Evolutionary conservation across 2,888 invertebrate species (phyloP), one percentile per base, ranked within the genome.

Genomic region (Heliconius ismenius): DNA sequence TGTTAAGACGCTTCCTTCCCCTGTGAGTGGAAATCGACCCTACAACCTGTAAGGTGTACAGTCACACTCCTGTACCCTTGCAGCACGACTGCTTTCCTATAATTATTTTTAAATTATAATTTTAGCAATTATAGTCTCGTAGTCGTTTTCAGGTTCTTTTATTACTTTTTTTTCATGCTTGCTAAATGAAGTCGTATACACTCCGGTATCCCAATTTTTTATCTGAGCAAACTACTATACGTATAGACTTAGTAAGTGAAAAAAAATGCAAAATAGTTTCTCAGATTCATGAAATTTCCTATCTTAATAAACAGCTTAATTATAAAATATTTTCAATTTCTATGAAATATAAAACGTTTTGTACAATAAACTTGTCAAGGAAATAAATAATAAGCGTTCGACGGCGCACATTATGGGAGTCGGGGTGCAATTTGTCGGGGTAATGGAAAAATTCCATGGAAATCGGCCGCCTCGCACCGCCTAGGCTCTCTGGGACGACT

Each of bases 371-470:
- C 62, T 78, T 79, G 76, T 78, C 62, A 49, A 74, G 76, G 74
- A 82, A 83, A 83, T 90, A 90, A 89, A 90, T 90, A 90, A 89
- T 90, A 90, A 88, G 83, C 81, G 86, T 82, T 83, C 84, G 82
- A 75, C 78, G 79, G 79, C 78, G 81, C 83, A 84, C 84, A 88
- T 87, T 87, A 88, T 80, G 80, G 83, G 86, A 86, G 85, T 88
- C 86, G 85, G 86, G 79, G 88, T 78, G 89, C 93, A 92, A 93
- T 93, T 93, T 93, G 87, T 87, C 83, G 79, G 76, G 82, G 87
- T 93, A 92, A 94, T 94, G 90, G 93, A 90, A 94, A 93, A 94
- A 94, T 93, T 92, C 93, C 92, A 85, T 87, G 90, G 85, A 92
- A 92, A 93, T 92, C 87, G 89, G 85, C 82, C 81, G 79, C 80